phyloP scores from a whole-genome alignment of 35 echinoderm and acorn worm genomes.

The Strongylocentrotus purpuratus region DNA sequence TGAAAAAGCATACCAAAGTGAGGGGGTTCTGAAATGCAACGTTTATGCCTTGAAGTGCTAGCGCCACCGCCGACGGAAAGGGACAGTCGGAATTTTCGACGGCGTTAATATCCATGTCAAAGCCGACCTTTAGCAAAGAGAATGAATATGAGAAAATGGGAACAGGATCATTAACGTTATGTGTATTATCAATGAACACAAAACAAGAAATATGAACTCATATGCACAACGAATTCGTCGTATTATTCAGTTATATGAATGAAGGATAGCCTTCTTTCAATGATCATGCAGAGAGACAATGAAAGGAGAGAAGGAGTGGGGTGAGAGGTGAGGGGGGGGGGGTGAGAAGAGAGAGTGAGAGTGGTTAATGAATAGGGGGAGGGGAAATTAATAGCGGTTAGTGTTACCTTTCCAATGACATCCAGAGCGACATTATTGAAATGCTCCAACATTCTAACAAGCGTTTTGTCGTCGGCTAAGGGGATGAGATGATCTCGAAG shows the following conservation, averaged over 20 bases:
- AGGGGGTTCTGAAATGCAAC: background rate
- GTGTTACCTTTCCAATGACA: constrained; percentile 55
- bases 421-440: constrained; percentile 56
- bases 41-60: background rate
- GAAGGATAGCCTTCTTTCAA: too few relatives aligned
- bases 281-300: too few relatives aligned
- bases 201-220: too few relatives aligned
- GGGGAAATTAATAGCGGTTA: background rate
- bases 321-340: too few relatives aligned
- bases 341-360: background rate
- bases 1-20: background rate
- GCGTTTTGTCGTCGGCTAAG: constrained; percentile 48
- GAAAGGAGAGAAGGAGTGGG: too few relatives aligned
- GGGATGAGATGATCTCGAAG: background rate
- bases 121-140: background rate
- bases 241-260: too few relatives aligned
- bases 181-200: too few relatives aligned
- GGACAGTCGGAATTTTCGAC: background rate
- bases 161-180: too few relatives aligned
- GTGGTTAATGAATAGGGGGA: background rate
- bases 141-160: too few relatives aligned
- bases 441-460: constrained; percentile 47
- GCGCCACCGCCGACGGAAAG: background rate
- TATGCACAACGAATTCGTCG: too few relatives aligned
- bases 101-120: background rate